These are phyloP conservation scores for Xiphophorus hellerii DNA, from an alignment of 2,113 vertebrate species.

Conservation along the genomic window DNA sequence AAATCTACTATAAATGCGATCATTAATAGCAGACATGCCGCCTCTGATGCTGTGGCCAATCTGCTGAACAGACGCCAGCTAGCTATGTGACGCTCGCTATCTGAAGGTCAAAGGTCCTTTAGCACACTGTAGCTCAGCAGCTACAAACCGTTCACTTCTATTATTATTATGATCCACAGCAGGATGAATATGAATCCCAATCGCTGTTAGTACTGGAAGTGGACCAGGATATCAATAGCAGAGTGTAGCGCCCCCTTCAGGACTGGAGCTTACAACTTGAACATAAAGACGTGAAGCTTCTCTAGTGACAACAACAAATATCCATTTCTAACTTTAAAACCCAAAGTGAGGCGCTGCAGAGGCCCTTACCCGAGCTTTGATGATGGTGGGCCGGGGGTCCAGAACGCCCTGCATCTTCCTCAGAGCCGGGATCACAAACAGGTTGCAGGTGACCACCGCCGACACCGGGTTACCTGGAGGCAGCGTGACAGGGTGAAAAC, in stretches of 20 bases:
- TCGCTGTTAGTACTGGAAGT: too few species aligned
- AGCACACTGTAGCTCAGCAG: neutral
- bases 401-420: conserved; percentile 99
- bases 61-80: neutral
- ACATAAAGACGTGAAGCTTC: too few species aligned
- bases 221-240: too few species aligned
- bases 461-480: conserved; percentile 95
- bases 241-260: too few species aligned
- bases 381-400: conserved; percentile 97
- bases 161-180: neutral
- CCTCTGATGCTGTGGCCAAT: too few species aligned
- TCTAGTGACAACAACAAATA: too few species aligned
- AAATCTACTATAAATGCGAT: too few species aligned
- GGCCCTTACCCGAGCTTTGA: conserved; percentile 94
- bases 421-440: conserved; percentile 98
- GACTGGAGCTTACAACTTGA: too few species aligned
- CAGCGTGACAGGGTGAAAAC: neutral
- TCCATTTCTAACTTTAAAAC: too few species aligned
- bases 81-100: neutral
- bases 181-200: neutral
- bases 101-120: neutral
- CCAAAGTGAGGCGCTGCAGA: too few species aligned
- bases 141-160: too few species aligned
- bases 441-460: conserved; percentile 98
- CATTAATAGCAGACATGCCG: too few species aligned